Conservation (phyloP, 2,888 invertebrate genomes). For the Xestia sexstrigata region DNA sequence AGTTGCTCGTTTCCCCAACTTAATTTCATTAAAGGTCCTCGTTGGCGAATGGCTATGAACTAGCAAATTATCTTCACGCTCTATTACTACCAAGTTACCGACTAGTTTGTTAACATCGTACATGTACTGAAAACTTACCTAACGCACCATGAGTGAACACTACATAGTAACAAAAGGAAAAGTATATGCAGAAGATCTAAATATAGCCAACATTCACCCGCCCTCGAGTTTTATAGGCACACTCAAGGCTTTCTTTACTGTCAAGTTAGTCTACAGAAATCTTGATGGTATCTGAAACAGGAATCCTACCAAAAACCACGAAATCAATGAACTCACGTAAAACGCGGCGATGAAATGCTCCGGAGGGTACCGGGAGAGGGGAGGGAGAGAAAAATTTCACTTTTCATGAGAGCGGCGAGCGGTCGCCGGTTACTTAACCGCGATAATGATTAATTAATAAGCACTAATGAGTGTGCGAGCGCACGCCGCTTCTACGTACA, state of each 20-base stretch:
- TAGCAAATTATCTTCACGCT: conserved; percentile 44
- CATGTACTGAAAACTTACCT: conserved; percentile 32
- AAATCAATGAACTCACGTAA: conserved; percentile 40
- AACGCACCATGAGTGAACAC: conserved; percentile 9
- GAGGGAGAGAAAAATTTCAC: conserved; percentile 64
- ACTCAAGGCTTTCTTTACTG: not conserved
- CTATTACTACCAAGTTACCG: conserved; percentile 38
- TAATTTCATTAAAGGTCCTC: conserved; percentile 33
- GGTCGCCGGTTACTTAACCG: conserved; percentile 63
- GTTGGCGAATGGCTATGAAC: conserved; percentile 22
- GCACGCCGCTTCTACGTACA: conserved; percentile 50
- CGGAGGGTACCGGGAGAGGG: conserved; percentile 12
- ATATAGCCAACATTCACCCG: conserved; percentile 16
- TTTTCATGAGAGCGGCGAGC: conserved; percentile 65
- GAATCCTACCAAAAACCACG: conserved; percentile 1
- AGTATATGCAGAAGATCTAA: conserved; percentile 12
- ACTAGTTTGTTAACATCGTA: conserved; percentile 33
- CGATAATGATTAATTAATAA: conserved; percentile 69
- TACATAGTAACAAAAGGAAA: conserved; percentile 33
- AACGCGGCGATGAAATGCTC: conserved; percentile 34
- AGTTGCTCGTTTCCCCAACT: conserved; percentile 1
- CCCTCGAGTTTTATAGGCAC: not conserved
- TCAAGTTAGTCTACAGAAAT: not conserved
- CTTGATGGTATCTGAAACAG: not conserved
- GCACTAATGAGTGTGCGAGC: conserved; percentile 65